Evolutionary conservation across 1,140 invertebrate genomes (phyloP).

Genomic region (Drosophila ironensis): DNA sequence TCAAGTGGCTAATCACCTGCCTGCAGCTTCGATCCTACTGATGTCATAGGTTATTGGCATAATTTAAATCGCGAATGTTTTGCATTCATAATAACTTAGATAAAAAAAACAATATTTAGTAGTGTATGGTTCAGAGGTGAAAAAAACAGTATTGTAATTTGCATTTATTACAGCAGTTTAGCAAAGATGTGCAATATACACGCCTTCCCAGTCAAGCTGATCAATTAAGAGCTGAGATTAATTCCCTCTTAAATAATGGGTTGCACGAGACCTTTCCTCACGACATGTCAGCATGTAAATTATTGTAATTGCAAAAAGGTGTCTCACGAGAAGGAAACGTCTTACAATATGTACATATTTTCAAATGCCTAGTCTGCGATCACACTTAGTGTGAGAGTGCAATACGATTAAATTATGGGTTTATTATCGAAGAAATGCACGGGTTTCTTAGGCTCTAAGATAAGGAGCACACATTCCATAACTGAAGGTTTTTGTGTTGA

Average conservation of each 20-base stretch:
- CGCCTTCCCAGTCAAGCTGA: not conserved
- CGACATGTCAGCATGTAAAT: not conserved
- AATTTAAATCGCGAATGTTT: not conserved
- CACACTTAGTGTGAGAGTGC: too few relatives aligned
- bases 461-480: not conserved
- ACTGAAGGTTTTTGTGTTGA: not conserved
- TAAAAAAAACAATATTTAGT: not conserved
- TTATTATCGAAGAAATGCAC: not conserved
- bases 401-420: too few relatives aligned
- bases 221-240: not conserved
- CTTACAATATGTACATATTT: too few relatives aligned
- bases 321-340: too few relatives aligned
- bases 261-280: not conserved
- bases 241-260: not conserved
- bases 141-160: not conserved
- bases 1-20: not conserved
- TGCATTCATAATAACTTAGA: not conserved
- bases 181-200: not conserved
- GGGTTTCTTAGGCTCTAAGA: not conserved
- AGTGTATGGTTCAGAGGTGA: not conserved
- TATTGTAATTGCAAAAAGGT: not conserved
- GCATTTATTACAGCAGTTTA: not conserved
- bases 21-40: not conserved
- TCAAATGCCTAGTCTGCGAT: too few relatives aligned
- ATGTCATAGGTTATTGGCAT: not conserved